Evolutionary conservation across 1,140 invertebrate genomes (phyloP).

Genomic region (Homarus americanus): DNA sequence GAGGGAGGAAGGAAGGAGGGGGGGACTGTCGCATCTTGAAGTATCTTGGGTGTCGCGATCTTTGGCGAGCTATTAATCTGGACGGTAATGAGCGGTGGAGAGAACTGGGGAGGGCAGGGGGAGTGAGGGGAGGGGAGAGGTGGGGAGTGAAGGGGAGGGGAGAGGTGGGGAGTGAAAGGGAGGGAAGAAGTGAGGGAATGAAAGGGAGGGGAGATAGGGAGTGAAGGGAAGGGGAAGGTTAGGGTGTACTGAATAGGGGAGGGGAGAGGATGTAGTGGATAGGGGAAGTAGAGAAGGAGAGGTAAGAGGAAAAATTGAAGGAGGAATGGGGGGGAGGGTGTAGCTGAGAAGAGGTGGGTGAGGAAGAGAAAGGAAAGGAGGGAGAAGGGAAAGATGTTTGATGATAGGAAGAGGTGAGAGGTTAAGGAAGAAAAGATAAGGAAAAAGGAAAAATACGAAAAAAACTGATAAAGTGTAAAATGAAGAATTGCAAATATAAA

Average conservation of each 20-base stretch:
- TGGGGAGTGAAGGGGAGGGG: neutral
- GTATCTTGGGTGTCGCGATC: conserved; percentile 29
- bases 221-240: neutral
- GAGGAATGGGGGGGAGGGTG: neutral
- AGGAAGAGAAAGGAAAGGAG: neutral
- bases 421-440: neutral
- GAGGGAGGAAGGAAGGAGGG: neutral
- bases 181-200: neutral
- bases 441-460: neutral
- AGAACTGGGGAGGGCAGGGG: neutral
- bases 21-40: conserved; percentile 16
- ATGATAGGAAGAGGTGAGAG: neutral
- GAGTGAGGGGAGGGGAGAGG: neutral
- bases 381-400: neutral
- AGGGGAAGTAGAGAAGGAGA: neutral
- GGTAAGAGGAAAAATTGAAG: neutral
- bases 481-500: neutral
- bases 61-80: conserved; percentile 42
- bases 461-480: neutral
- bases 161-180: neutral
- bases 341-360: neutral
- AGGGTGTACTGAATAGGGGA: neutral
- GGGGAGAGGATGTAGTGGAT: neutral
- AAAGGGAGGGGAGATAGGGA: neutral
- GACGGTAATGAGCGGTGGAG: conserved; percentile 20